A percentile compares a stretch with the other conserved stretches of the same genome.
Conservation (phyloP, 2,888 invertebrate genomes). For the Lycaena phlaeas region DNA sequence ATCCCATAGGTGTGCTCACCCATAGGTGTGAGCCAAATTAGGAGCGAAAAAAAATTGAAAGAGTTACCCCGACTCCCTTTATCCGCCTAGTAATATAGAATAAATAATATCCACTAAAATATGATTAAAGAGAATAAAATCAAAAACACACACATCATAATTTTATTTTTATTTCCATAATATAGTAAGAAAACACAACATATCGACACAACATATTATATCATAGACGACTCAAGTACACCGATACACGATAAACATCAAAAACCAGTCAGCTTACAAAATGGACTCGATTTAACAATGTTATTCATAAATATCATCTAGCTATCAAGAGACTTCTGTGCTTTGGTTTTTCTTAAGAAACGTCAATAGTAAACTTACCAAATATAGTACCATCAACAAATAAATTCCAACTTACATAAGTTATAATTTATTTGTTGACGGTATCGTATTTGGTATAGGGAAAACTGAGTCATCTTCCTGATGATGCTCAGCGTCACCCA, state of each 20-base stretch:
- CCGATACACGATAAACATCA: slow-evolving; percentile 15
- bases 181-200: slow-evolving; percentile 23
- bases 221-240: slow-evolving; percentile 24
- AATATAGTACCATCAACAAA: no score
- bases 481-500: no score
- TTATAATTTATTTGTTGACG: not conserved
- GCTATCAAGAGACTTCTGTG: not conserved
- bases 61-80: no score
- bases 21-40: no score
- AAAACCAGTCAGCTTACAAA: not conserved
- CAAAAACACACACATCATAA: slow-evolving; percentile 2
- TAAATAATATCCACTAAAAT: no score
- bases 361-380: no score
- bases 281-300: not conserved
- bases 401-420: not conserved
- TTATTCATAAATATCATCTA: not conserved
- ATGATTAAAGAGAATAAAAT: not conserved
- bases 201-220: slow-evolving; percentile 20
- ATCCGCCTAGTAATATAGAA: no score
- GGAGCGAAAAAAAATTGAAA: no score
- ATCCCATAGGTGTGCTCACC: no score
- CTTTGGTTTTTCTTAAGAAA: no score
- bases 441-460: no score
- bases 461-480: no score
- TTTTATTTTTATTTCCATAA: slow-evolving; percentile 24